Evolutionary conservation across 2,113 vertebrate species (phyloP).

Genomic region (Carassius carassius): DNA sequence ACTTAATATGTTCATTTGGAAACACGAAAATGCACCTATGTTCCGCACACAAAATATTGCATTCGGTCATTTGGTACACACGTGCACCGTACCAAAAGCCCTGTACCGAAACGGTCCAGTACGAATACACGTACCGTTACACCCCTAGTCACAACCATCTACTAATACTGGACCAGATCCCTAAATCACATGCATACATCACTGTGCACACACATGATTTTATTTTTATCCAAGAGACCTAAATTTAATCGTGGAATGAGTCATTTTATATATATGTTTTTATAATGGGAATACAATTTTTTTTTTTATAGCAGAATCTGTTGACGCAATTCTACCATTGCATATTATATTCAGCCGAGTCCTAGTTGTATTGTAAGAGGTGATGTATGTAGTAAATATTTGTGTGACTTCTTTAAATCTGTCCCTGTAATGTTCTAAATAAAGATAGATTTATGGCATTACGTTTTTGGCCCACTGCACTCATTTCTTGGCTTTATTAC

Average conservation of each 20-base stretch:
- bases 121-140: too few species aligned
- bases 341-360: background rate
- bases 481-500: background rate
- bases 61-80: too few species aligned
- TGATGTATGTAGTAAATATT: background rate
- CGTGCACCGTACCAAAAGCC: too few species aligned
- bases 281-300: too few species aligned
- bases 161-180: background rate
- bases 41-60: too few species aligned
- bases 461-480: background rate
- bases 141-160: background rate
- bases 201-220: background rate
- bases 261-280: background rate
- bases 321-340: background rate
- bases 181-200: background rate
- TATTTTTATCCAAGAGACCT: background rate
- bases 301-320: background rate
- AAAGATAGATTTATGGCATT: background rate
- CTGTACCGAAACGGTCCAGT: too few species aligned
- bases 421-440: background rate
- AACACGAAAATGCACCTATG: too few species aligned
- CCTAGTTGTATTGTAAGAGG: background rate
- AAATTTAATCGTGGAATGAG: background rate
- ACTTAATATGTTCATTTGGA: too few species aligned
- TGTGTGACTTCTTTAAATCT: background rate